Percentiles rank a stretch among this genome's conserved stretches.
Evolutionary conservation across 2,797 vertebrate species (phyloP).

Genomic region (Danio aesculapii): DNA sequence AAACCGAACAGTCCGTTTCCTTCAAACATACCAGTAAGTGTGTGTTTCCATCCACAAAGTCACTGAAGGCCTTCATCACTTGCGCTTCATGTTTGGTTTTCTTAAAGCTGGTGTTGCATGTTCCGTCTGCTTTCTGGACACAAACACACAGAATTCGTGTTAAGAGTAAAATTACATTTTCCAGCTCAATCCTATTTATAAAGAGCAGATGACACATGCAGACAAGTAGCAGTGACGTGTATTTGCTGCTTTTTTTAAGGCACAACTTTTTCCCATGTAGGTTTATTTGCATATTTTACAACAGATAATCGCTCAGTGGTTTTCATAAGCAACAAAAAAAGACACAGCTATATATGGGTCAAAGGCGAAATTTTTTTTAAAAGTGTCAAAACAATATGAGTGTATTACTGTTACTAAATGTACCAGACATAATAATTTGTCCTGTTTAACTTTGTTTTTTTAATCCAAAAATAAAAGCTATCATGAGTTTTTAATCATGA

Average conservation of each 20-base stretch:
- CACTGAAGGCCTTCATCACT: constrained; percentile 79
- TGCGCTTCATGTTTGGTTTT: constrained; percentile 81
- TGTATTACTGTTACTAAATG: too few relatives aligned
- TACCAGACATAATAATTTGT: too few relatives aligned
- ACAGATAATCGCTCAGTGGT: not conserved
- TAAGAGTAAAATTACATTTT: too few relatives aligned
- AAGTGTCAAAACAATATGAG: too few relatives aligned
- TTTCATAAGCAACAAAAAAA: too few relatives aligned
- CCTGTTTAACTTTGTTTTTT: too few relatives aligned
- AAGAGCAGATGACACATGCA: not conserved
- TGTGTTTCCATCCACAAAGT: constrained; percentile 80
- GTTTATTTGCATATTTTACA: constrained; percentile 1
- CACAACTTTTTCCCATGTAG: not conserved
- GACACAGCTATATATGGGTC: too few relatives aligned
- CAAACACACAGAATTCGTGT: not conserved
- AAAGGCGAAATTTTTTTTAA: too few relatives aligned
- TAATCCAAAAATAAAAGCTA: too few relatives aligned
- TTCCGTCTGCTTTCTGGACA: constrained; percentile 80
- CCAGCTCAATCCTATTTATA: not conserved
- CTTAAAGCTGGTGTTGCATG: constrained; percentile 85
- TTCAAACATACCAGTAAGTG: constrained; percentile 75
- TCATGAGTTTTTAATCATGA: too few relatives aligned
- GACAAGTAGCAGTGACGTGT: not conserved
- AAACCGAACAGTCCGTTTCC: not conserved
- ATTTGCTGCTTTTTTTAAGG: not conserved